These are phyloP conservation scores for Leptogaster cylindrica DNA, from an alignment of 2,888 invertebrate species.

Conservation along the genomic window DNA sequence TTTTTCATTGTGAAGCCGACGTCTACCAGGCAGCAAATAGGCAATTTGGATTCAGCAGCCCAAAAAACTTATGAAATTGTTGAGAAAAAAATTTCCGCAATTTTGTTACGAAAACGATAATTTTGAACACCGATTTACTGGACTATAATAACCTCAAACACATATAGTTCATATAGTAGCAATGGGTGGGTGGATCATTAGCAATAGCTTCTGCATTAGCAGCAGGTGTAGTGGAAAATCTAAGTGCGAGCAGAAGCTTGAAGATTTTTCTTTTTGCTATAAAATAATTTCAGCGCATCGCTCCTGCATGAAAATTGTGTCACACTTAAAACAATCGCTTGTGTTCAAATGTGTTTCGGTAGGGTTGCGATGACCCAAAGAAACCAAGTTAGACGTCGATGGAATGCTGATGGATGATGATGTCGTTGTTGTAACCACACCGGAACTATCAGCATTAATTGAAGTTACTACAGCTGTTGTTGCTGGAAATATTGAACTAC, in stretches of 20 bases:
- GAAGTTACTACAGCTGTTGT: slow-evolving; percentile 43
- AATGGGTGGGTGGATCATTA: slow-evolving; percentile 16
- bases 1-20: too few relatives aligned
- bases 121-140: too few relatives aligned
- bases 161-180: slow-evolving; percentile 5
- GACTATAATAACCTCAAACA: slow-evolving; percentile 27
- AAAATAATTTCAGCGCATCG: slow-evolving; percentile 60
- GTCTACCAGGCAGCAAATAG: too few relatives aligned
- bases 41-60: too few relatives aligned
- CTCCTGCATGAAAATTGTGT: slow-evolving; percentile 56
- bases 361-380: slow-evolving; percentile 36
- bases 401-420: slow-evolving; percentile 40
- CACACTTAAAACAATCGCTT: slow-evolving; percentile 55
- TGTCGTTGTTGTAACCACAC: slow-evolving; percentile 28
- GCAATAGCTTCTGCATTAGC: slow-evolving; percentile 14
- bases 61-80: too few relatives aligned
- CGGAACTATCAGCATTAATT: slow-evolving; percentile 41
- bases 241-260: not conserved
- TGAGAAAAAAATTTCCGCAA: too few relatives aligned
- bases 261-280: slow-evolving; percentile 51
- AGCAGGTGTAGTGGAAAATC: not conserved
- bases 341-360: slow-evolving; percentile 36
- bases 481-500: slow-evolving; percentile 22
- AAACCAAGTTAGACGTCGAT: slow-evolving; percentile 34
- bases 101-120: too few relatives aligned